Evolutionary conservation across 2,797 vertebrate genomes (phyloP).

Genomic region (Cirrhinus mrigala): DNA sequence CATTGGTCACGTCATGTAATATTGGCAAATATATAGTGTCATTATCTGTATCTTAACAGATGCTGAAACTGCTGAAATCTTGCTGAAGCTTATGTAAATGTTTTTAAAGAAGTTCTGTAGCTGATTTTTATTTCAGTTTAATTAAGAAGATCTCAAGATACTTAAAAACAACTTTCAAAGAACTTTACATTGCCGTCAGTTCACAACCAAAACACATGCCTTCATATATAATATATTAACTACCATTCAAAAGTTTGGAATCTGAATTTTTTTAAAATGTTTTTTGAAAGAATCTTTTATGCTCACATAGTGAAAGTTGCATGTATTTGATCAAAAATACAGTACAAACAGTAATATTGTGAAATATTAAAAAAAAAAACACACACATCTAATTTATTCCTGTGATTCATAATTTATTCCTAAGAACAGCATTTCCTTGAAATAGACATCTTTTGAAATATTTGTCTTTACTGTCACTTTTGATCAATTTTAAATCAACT

Average conservation of each 20-base stretch:
- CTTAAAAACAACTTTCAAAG: background rate
- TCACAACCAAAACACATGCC: background rate
- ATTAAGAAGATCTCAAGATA: background rate
- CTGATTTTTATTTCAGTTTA: background rate
- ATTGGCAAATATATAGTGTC: background rate
- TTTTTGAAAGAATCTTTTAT: background rate
- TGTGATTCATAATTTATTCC: background rate
- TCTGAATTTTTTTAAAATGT: background rate
- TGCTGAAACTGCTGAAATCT: background rate
- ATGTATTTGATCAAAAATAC: no score
- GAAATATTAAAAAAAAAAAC: no score
- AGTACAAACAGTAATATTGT: no score
- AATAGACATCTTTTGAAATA: no score
- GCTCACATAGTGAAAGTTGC: background rate
- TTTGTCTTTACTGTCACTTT: no score
- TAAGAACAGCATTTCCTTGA: background rate
- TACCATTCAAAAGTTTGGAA: background rate
- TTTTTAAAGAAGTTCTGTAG: background rate
- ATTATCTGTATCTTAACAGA: background rate
- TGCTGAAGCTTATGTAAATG: background rate
- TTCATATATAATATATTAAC: background rate
- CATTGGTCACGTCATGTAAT: background rate
- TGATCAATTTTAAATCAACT: no score
- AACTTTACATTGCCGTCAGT: no score
- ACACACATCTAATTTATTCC: no score